phyloP scores from a whole-genome alignment of 2,888 invertebrate genomes.

The Sminthurides aquaticus region DNA sequence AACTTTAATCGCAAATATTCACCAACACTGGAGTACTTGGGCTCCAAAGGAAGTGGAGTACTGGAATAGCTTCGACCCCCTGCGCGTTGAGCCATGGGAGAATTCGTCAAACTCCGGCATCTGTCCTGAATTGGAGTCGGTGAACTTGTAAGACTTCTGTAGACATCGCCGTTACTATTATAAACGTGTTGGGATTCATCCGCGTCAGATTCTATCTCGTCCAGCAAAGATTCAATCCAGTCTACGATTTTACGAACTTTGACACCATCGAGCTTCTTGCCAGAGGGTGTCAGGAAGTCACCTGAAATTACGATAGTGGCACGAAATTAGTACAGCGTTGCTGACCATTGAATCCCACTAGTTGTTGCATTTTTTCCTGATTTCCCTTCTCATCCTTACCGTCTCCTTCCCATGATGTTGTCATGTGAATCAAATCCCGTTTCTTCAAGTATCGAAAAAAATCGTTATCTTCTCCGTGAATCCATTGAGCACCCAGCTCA shows the following conservation, averaged over 20 bases:
- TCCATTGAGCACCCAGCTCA: conserved; percentile 74
- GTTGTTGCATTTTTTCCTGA: too few species aligned
- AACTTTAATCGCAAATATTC: conserved; percentile 48
- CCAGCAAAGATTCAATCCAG: conserved; percentile 49
- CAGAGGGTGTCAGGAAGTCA: conserved; percentile 33
- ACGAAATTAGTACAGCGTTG: background rate
- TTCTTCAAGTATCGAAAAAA: conserved; percentile 51
- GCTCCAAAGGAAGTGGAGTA: background rate
- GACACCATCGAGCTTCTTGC: conserved; percentile 45
- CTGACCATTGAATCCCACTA: background rate
- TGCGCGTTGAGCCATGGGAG: conserved; percentile 29
- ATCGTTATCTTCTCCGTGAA: conserved; percentile 60
- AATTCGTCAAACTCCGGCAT: conserved; percentile 25
- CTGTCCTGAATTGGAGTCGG: background rate
- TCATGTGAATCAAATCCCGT: conserved; percentile 50
- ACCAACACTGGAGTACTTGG: conserved; percentile 44
- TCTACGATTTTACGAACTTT: conserved; percentile 51
- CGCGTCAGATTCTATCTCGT: conserved; percentile 47
- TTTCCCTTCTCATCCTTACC: too few species aligned
- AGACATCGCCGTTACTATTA: background rate
- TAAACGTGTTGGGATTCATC: background rate
- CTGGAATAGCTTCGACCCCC: too few species aligned
- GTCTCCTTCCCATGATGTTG: conserved; percentile 53
- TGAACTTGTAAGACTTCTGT: background rate
- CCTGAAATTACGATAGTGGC: conserved; percentile 25